Conservation (phyloP, 2,888 invertebrate species). For the Argyra leucocephala region DNA sequence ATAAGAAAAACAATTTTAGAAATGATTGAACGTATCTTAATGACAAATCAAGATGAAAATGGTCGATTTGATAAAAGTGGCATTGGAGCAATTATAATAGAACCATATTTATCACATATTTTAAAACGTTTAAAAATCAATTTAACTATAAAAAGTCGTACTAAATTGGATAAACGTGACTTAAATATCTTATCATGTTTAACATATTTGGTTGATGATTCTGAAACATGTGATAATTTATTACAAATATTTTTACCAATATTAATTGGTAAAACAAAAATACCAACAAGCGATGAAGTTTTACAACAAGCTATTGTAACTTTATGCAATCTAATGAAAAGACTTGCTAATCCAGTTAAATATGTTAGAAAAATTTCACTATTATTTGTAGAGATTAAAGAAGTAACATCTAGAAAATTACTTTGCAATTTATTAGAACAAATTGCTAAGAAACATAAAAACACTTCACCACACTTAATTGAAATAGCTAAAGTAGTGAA, state of each 20-base stretch:
- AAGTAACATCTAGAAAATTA: conserved; percentile 58
- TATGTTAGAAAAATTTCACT: conserved; percentile 64
- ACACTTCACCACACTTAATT: conserved; percentile 32
- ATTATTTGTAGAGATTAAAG: conserved; percentile 58
- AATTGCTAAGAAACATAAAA: conserved; percentile 45
- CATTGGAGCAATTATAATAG: conserved; percentile 59
- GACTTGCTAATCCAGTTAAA: conserved; percentile 53
- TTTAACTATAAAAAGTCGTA: conserved; percentile 51
- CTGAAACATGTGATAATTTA: conserved; percentile 58
- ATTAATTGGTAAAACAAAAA: conserved; percentile 54
- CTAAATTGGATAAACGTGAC: conserved; percentile 57
- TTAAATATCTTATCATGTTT: conserved; percentile 64
- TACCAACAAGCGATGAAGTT: conserved; percentile 56
- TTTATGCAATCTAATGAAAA: conserved; percentile 62
- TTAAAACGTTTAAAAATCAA: conserved; percentile 59
- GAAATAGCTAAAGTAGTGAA: conserved; percentile 48
- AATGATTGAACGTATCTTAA: conserved; percentile 65
- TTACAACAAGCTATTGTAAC: conserved; percentile 62
- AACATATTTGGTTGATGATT: conserved; percentile 62
- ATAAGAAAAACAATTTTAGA: conserved; percentile 63
- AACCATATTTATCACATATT: conserved; percentile 63
- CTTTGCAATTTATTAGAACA: conserved; percentile 54
- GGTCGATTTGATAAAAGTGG: conserved; percentile 39
- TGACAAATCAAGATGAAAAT: conserved; percentile 33
- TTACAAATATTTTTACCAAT: conserved; percentile 63